A percentile compares a stretch with the other conserved stretches of the same genome.
phyloP scores from a whole-genome alignment of 2,113 vertebrate species.

The Emydocephalus ijimae region DNA sequence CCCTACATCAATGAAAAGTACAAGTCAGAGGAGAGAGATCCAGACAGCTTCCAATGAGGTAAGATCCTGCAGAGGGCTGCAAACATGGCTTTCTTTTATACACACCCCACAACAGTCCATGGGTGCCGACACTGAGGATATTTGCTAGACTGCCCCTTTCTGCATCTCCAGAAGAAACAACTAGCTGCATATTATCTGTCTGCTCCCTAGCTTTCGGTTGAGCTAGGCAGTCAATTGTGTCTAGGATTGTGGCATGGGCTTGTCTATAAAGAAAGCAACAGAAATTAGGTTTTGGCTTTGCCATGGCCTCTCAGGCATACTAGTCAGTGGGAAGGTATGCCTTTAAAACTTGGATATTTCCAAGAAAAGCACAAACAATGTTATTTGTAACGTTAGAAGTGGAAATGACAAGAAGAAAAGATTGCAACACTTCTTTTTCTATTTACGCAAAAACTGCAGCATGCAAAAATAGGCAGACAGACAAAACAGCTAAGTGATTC shows the following conservation, averaged over 20 bases:
- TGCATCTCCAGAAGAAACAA: not conserved
- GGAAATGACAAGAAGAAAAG: constrained; percentile 10
- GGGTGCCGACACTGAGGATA: not conserved
- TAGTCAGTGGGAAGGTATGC: not conserved
- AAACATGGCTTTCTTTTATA: not conserved
- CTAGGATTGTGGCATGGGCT: not conserved
- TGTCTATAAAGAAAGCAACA: not conserved
- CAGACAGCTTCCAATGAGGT: not conserved
- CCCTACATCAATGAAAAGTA: not conserved
- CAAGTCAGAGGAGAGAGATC: not conserved
- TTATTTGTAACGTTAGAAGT: not conserved
- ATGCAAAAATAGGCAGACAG: constrained; percentile 22
- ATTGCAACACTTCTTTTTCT: not conserved
- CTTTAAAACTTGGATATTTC: not conserved
- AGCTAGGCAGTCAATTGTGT: not conserved
- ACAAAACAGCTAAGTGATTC: constrained; percentile 38
- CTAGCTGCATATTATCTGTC: not conserved
- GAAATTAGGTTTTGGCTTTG: not conserved
- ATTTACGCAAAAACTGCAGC: constrained; percentile 13
- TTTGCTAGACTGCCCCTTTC: not conserved
- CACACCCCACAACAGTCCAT: not conserved
- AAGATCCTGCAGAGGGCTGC: not conserved
- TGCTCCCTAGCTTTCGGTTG: not conserved
- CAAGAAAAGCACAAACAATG: constrained; percentile 17
- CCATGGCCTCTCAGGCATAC: not conserved